Evolutionary conservation across 2,797 vertebrate genomes (phyloP).

Genomic region (Emys orbicularis): DNA sequence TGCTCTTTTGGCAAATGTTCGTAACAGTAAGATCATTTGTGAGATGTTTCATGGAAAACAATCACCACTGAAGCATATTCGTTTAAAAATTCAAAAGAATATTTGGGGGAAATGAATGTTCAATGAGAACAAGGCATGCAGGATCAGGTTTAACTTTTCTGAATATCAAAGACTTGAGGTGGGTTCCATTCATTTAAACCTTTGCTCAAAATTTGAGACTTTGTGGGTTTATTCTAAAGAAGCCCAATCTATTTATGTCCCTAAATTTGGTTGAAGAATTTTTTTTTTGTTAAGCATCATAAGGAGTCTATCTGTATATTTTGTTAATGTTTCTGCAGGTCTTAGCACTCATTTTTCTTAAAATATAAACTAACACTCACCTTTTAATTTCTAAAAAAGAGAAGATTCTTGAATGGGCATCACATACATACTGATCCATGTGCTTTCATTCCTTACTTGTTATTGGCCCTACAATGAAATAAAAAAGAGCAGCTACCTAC

Average conservation of each 20-base stretch:
- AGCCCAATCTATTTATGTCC: not conserved
- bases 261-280: not conserved
- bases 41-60: constrained; percentile 33
- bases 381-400: not conserved
- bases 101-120: not conserved
- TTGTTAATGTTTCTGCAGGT: not conserved
- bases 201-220: not conserved
- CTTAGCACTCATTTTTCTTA: not conserved
- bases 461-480: not conserved
- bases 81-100: not conserved
- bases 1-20: not conserved
- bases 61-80: not conserved
- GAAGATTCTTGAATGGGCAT: not conserved
- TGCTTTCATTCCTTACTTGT: not conserved
- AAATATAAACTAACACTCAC: not conserved
- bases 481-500: not conserved
- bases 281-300: not conserved
- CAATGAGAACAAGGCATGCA: not conserved
- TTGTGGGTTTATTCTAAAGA: not conserved
- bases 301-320: not conserved
- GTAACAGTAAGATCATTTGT: not conserved
- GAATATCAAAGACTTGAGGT: not conserved
- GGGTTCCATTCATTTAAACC: not conserved
- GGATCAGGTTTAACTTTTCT: not conserved
- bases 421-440: not conserved